Evolutionary conservation across 2,888 invertebrate species (phyloP).

Genomic region (Trissolcus brochymenae): DNA sequence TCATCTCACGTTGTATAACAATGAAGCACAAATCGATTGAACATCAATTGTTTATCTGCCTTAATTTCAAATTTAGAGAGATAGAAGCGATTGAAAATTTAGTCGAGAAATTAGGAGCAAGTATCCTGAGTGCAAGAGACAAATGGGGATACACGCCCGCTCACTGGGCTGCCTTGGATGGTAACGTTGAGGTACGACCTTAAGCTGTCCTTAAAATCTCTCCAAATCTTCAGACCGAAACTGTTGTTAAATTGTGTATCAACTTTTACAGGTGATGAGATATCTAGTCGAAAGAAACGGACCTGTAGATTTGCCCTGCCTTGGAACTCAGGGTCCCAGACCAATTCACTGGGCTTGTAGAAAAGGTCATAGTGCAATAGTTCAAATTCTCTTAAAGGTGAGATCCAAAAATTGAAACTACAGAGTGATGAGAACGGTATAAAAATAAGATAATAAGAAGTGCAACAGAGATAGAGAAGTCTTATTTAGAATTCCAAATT

Average conservation of each 20-base stretch:
- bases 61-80: slow-evolving; percentile 78
- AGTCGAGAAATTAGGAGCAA: slow-evolving; percentile 88
- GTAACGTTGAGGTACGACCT: slow-evolving; percentile 84
- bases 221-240: background rate
- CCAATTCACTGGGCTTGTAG: slow-evolving; percentile 97
- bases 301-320: slow-evolving; percentile 90
- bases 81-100: slow-evolving; percentile 89
- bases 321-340: slow-evolving; percentile 91
- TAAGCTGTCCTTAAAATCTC: background rate
- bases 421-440: no score
- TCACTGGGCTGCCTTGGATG: slow-evolving; percentile 94
- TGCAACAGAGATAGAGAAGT: no score
- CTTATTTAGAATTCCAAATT: background rate
- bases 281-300: slow-evolving; percentile 90
- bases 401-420: slow-evolving; percentile 11
- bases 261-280: slow-evolving; percentile 81
- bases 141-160: slow-evolving; percentile 96
- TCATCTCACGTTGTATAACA: no score
- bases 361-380: slow-evolving; percentile 93
- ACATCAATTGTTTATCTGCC: no score
- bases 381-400: slow-evolving; percentile 82
- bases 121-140: slow-evolving; percentile 85
- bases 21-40: no score
- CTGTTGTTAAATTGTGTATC: background rate
- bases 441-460: no score